Conservation (phyloP, 2,888 invertebrate genomes). For the Diarsia brunnea region DNA sequence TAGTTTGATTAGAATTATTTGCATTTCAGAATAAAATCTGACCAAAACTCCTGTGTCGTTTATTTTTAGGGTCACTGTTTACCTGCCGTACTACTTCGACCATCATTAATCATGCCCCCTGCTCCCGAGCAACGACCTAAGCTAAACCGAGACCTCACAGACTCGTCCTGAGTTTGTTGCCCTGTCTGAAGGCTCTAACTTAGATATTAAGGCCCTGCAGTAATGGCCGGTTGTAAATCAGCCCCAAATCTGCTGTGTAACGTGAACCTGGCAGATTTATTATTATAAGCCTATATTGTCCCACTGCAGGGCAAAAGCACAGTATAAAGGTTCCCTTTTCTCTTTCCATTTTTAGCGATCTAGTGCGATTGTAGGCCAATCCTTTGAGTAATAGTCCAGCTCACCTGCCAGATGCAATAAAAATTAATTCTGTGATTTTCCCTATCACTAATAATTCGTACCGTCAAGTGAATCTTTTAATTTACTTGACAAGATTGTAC, state of each 20-base stretch:
- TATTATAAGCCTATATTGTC: no score
- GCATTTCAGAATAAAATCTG: constrained; percentile 79
- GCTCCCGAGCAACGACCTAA: not conserved
- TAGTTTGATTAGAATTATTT: constrained; percentile 34
- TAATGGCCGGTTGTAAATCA: not conserved
- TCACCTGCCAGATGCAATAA: not conserved
- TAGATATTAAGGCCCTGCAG: not conserved
- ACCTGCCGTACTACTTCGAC: not conserved
- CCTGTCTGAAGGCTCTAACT: not conserved
- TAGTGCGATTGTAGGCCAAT: no score
- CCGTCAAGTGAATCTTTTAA: not conserved
- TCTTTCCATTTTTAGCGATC: no score
- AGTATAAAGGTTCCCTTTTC: no score
- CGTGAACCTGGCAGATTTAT: not conserved
- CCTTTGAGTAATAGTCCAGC: no score
- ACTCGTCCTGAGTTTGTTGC: not conserved
- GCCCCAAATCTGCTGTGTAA: not conserved
- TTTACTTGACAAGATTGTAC: not conserved
- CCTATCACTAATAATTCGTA: not conserved
- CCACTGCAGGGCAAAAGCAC: no score
- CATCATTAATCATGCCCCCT: no score
- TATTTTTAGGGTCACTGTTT: constrained; percentile 1
- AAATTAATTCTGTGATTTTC: constrained; percentile 2
- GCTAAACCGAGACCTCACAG: not conserved
- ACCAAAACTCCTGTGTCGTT: constrained; percentile 40